Evolutionary conservation across 2,113 vertebrate species (phyloP), one percentile per base, ranked within the genome.

Genomic region (Nibea coibor): DNA sequence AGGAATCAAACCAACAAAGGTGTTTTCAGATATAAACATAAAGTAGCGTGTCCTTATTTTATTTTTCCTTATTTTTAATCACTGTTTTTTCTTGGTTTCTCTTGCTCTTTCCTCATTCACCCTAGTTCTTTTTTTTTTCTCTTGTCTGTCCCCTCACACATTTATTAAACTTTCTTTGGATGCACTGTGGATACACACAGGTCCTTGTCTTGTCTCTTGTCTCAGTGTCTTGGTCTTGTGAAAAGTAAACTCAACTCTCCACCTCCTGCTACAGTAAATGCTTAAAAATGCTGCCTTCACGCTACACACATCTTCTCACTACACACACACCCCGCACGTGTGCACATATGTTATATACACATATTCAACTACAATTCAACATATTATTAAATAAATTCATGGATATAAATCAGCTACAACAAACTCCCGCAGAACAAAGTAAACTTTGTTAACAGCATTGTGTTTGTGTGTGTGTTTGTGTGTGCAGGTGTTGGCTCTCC

Each of bases 391-490:
- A 69, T 15, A 54, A 59, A 71, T 10, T 26, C 12, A 39, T 5
- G 16, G 11, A 64, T 24, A 26, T 24, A 78, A 68, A 71, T 26
- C 0, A 17, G 22, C 75, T 63, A 28, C 43, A 77, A 67, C 20
- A 67, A 82, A 78, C 67, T 68, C 51, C 17, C 50, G 62, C 5
- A 11, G 31, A 75, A 76, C 17, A 87, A 90, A 89, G 86, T 88
- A 83, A 84, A 87, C 85, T 85, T 88, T 72, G 72, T 56, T 62
- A 75, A 77, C 39, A 73, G 42, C 58, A 68, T 16, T 50, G 51
- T 58, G 11, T 48, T 11, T 61, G 48, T 64, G 28, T 24, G 39
- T 75, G 39, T 45, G n/a, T 39, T 15, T 61, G 67, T 65, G 69
- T 63, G 74, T 8, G 68, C 65, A 65, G 71, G 84, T 92, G 85